A percentile compares a stretch with the other conserved stretches of the same genome.
Evolutionary conservation across 2,113 vertebrate species (phyloP).

Genomic region (Silurus asotus): DNA sequence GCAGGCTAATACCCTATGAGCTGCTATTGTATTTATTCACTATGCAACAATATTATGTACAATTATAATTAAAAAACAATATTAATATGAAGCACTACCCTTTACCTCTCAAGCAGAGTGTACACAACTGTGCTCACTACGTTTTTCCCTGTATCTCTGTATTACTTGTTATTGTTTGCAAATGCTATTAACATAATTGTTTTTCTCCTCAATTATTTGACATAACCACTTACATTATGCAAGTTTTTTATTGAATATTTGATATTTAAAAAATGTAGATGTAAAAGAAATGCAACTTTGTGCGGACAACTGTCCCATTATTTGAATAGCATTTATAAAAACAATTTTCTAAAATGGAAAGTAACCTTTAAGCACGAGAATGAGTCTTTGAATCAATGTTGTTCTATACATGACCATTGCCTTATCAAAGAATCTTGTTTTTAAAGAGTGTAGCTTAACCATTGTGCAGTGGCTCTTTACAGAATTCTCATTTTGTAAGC

Average conservation of each 20-base stretch:
- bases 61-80: no score
- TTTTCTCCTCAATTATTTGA: background rate
- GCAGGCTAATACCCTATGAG: background rate
- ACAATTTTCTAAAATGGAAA: background rate
- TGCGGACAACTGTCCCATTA: background rate
- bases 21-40: background rate
- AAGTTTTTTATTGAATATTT: background rate
- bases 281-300: background rate
- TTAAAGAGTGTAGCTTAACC: constrained; percentile 14
- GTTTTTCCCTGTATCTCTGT: background rate
- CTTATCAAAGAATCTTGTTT: background rate
- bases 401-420: background rate
- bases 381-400: background rate
- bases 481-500: constrained; percentile 43
- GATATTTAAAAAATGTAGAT: background rate
- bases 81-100: background rate
- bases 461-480: constrained; percentile 26
- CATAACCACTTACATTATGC: background rate
- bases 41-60: no score
- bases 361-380: background rate
- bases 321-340: background rate
- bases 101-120: background rate
- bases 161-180: background rate
- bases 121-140: background rate
- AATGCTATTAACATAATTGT: background rate